phyloP scores from a whole-genome alignment of 2,797 vertebrate species.

The Diplodus sargus region DNA sequence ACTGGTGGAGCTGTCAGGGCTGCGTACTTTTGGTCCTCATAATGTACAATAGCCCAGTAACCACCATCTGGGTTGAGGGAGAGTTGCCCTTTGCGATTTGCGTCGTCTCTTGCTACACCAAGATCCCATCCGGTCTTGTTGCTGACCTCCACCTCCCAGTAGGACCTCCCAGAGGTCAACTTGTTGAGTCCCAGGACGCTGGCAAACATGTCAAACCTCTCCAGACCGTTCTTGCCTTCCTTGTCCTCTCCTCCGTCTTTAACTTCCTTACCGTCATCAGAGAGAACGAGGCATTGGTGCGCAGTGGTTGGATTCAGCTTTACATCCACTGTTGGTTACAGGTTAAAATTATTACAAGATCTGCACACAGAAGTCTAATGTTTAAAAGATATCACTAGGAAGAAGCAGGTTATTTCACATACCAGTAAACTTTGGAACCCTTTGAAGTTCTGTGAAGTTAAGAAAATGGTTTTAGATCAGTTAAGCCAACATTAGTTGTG shows the following conservation, averaged over 20 bases:
- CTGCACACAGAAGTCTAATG: background rate
- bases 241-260: constrained; percentile 46
- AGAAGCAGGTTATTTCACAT: background rate
- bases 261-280: constrained; percentile 57
- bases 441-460: constrained; percentile 69
- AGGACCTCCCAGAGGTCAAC: constrained; percentile 46
- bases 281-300: constrained; percentile 42
- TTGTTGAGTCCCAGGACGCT: constrained; percentile 53
- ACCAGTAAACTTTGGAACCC: constrained; percentile 74
- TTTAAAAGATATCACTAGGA: background rate
- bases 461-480: background rate
- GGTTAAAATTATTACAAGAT: background rate
- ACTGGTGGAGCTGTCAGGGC: constrained; percentile 35
- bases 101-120: constrained; percentile 43
- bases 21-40: constrained; percentile 53
- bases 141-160: constrained; percentile 67
- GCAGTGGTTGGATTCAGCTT: constrained; percentile 59
- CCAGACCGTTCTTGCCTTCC: background rate
- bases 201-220: constrained; percentile 59
- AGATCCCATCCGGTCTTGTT: constrained; percentile 66
- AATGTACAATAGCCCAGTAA: constrained; percentile 70
- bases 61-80: constrained; percentile 52
- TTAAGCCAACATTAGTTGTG: background rate
- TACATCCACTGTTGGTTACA: constrained; percentile 47
- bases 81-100: constrained; percentile 55